phyloP scores from a whole-genome alignment of 1,140 invertebrate species.

The Octopus sinensis region DNA sequence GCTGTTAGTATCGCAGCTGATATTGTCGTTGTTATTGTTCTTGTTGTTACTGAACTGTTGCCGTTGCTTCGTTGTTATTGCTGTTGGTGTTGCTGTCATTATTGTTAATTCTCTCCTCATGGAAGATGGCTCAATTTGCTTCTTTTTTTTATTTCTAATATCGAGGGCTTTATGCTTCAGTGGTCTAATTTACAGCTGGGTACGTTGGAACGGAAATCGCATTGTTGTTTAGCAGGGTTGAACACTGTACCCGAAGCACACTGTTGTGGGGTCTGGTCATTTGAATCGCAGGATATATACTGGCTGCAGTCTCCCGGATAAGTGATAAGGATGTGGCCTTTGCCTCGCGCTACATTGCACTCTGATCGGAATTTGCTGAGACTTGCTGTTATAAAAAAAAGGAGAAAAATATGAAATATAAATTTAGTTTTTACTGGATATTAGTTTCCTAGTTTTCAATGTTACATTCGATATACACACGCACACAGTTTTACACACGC shows the following conservation, averaged over 20 bases:
- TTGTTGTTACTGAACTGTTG: no score
- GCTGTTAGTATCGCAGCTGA: no score
- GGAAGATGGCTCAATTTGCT: no score
- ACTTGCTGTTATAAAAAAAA: background rate
- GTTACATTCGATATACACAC: background rate
- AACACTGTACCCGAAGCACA: background rate
- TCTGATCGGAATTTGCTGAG: background rate
- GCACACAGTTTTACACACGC: background rate
- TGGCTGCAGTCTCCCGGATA: conserved; percentile 8
- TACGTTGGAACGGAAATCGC: background rate
- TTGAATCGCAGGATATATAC: conserved; percentile 8
- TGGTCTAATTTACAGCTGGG: background rate
- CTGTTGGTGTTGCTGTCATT: no score
- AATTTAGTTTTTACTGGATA: background rate
- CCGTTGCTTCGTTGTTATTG: no score
- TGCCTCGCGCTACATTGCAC: background rate
- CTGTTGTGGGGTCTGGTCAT: background rate
- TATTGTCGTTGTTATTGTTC: no score
- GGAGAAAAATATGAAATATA: background rate
- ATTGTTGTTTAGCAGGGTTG: background rate
- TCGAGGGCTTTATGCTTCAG: no score
- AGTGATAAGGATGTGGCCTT: background rate
- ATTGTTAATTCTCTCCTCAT: no score
- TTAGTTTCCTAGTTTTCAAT: background rate
- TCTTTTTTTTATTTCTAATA: no score